These are phyloP conservation scores for Litocranius walleri DNA, from an alignment of 2,113 vertebrate species.

Conservation along the genomic window DNA sequence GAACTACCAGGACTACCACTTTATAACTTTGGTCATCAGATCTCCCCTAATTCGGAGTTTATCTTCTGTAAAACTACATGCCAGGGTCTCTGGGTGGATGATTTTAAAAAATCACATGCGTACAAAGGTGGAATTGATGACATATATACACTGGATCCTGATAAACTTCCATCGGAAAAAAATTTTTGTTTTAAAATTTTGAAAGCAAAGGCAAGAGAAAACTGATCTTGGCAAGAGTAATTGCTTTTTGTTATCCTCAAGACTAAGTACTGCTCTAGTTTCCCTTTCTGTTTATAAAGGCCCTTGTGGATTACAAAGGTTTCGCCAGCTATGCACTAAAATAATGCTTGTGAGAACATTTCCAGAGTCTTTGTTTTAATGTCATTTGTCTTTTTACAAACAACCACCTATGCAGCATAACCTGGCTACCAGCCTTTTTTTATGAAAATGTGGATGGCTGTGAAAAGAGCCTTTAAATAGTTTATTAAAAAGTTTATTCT, in stretches of 20 bases:
- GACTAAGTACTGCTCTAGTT: no score
- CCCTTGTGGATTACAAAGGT: not conserved
- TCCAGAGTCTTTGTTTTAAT: rapidly evolving
- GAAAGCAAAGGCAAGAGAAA: not conserved
- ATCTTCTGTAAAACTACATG: no score
- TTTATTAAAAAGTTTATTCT: rapidly evolving
- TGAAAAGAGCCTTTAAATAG: not conserved
- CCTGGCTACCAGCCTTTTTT: not conserved
- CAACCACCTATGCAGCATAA: rapidly evolving
- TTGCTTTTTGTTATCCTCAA: rapidly evolving
- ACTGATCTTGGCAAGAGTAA: not conserved
- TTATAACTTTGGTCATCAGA: not conserved
- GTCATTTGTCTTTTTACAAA: rapidly evolving
- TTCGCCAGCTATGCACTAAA: no score
- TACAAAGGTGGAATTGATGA: not conserved
- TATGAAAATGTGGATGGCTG: not conserved
- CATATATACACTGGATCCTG: not conserved
- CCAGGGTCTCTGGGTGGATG: not conserved
- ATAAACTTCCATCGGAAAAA: not conserved
- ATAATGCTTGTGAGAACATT: not conserved
- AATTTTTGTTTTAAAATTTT: not conserved
- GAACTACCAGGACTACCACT: not conserved
- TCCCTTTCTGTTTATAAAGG: not conserved
- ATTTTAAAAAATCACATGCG: not conserved
- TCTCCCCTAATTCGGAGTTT: not conserved